phyloP scores from a whole-genome alignment of 2,113 vertebrate genomes.

The Hydrolagus affinis region DNA sequence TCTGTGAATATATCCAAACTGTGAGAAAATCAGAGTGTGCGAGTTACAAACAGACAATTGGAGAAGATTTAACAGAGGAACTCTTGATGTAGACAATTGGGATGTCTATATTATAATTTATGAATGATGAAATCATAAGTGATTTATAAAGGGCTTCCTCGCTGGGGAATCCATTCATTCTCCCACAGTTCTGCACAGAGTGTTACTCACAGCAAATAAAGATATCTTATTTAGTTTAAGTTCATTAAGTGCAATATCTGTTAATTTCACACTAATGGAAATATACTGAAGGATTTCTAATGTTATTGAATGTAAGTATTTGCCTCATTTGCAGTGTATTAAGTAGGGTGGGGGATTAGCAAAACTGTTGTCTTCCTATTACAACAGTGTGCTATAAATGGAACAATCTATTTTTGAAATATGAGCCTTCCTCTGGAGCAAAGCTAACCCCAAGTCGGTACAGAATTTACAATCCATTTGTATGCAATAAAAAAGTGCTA shows the following conservation, averaged over 20 bases:
- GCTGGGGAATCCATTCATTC: too few species aligned
- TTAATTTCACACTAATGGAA: too few species aligned
- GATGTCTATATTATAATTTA: not conserved
- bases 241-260: too few species aligned
- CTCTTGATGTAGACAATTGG: too few species aligned
- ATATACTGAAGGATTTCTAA: not conserved
- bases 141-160: not conserved
- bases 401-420: conserved; percentile 15
- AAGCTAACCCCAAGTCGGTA: conserved; percentile 10
- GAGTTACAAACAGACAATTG: too few species aligned
- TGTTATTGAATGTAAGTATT: too few species aligned
- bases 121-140: not conserved
- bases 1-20: too few species aligned
- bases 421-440: not conserved
- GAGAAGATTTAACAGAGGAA: too few species aligned
- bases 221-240: too few species aligned
- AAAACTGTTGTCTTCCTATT: conserved; percentile 1
- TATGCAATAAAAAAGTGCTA: not conserved
- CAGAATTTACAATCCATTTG: not conserved
- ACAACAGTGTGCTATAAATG: conserved; percentile 3
- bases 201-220: too few species aligned
- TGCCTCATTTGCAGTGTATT: not conserved
- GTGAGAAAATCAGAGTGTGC: too few species aligned
- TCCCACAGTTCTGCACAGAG: too few species aligned
- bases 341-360: not conserved